phyloP scores from a whole-genome alignment of 2,888 invertebrate genomes.

The Ectropis crepuscularia region DNA sequence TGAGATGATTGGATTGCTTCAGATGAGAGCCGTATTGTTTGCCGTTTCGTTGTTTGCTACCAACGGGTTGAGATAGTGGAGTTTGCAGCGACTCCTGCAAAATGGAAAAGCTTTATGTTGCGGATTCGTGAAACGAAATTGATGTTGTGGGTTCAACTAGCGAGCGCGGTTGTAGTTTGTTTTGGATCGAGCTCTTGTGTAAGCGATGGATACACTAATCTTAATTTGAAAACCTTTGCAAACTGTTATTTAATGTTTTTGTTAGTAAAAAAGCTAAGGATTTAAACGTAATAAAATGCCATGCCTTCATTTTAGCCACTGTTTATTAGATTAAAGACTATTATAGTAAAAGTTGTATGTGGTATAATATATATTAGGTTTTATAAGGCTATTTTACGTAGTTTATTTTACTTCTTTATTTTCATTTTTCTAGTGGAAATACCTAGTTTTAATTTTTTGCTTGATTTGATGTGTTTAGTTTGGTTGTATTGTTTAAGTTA shows the following conservation, averaged over 20 bases:
- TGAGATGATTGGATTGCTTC: slow-evolving; percentile 79
- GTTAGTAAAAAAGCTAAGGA: neutral
- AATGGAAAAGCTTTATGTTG: slow-evolving; percentile 10
- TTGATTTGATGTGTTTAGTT: no score
- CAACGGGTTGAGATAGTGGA: slow-evolving; percentile 50
- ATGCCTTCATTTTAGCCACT: no score
- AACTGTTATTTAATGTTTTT: neutral
- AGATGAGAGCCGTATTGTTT: slow-evolving; percentile 73
- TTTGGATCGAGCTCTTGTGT: neutral
- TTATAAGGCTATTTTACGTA: no score
- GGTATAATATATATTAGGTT: no score
- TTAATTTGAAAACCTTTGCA: neutral
- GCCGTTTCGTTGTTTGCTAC: slow-evolving; percentile 41
- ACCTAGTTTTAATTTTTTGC: no score
- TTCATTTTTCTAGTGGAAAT: no score
- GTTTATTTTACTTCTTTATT: no score
- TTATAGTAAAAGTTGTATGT: no score
- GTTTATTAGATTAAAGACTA: no score
- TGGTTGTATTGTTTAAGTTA: no score
- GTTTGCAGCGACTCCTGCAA: slow-evolving; percentile 11
- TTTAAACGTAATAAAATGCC: no score
- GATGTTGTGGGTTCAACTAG: slow-evolving; percentile 1
- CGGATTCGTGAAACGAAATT: slow-evolving; percentile 6
- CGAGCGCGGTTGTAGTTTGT: slow-evolving; percentile 8
- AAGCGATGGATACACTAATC: neutral